These are phyloP conservation scores for Myotis pilosus DNA, from an alignment of 2,797 vertebrate species.

Conservation along the genomic window DNA sequence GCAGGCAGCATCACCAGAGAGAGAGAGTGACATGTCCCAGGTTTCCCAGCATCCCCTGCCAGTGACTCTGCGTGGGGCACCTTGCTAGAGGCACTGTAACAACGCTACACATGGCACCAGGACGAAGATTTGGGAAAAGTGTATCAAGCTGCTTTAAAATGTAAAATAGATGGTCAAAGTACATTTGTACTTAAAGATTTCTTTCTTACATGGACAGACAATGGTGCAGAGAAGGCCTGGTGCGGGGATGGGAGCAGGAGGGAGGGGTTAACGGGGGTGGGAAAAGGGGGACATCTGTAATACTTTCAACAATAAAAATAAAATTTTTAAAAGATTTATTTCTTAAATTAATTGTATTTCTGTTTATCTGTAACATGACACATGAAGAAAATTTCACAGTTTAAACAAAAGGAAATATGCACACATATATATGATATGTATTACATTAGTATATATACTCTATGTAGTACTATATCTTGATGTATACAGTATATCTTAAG, in stretches of 20 bases:
- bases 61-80: too few species aligned
- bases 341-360: background rate
- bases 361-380: background rate
- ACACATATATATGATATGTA: background rate
- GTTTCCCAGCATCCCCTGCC: background rate
- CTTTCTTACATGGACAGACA: background rate
- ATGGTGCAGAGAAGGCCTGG: too few species aligned
- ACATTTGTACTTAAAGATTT: background rate
- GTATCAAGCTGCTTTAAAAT: background rate
- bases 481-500: background rate
- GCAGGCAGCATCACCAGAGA: background rate
- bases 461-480: background rate
- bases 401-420: background rate
- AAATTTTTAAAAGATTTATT: background rate
- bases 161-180: background rate
- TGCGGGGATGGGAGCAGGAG: too few species aligned
- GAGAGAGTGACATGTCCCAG: background rate
- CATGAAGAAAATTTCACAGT: background rate
- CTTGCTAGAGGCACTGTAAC: background rate
- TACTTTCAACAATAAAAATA: too few species aligned
- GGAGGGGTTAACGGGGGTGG: too few species aligned
- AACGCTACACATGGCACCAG: background rate
- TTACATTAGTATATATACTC: background rate
- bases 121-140: background rate
- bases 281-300: too few species aligned